Evolutionary conservation across 2,113 vertebrate genomes (phyloP).

Genomic region (Macrotis lagotis): DNA sequence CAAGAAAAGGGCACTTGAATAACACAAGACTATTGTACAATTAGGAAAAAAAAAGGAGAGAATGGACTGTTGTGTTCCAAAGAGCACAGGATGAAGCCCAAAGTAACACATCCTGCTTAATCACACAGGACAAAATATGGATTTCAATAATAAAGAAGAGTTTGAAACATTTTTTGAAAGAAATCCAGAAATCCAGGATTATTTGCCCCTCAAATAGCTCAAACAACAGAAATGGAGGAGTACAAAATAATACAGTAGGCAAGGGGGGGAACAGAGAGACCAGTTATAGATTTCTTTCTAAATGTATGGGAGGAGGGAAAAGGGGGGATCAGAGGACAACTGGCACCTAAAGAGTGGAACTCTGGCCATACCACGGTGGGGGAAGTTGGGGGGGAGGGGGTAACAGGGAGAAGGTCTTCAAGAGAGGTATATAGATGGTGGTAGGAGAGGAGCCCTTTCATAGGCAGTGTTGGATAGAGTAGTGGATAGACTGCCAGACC

Average conservation of each 20-base stretch:
- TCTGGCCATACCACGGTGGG: no score
- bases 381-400: no score
- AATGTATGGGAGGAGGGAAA: background rate
- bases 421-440: no score
- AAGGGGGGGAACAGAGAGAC: background rate
- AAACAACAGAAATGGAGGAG: background rate
- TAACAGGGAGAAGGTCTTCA: no score
- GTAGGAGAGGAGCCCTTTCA: background rate
- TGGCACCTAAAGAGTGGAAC: no score
- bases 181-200: no score
- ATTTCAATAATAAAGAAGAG: background rate
- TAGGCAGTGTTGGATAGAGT: no score
- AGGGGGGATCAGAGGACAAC: no score
- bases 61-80: background rate
- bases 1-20: background rate
- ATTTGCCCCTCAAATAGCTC: background rate
- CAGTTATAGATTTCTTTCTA: background rate
- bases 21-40: background rate
- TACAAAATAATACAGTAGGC: background rate
- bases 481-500: no score
- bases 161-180: no score
- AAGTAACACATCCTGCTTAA: background rate
- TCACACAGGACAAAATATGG: background rate
- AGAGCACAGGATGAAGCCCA: background rate
- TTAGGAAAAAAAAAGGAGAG: background rate